Conservation (phyloP, 2,797 vertebrate species). For the Rousettus madagascariensis region DNA sequence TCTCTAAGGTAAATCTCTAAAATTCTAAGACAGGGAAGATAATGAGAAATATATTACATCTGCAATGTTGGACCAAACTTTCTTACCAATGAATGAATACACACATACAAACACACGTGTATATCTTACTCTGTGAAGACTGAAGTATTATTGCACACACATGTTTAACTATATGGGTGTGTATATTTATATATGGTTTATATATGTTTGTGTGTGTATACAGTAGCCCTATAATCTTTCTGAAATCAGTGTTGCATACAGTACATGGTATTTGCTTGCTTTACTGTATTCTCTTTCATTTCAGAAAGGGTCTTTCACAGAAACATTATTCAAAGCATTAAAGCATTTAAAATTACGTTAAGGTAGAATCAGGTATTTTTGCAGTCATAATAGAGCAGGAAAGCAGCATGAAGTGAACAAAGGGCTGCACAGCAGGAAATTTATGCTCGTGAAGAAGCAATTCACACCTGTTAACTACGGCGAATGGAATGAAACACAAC, state of each 20-base stretch:
- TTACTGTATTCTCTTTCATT: slow-evolving; percentile 61
- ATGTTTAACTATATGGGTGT: neutral
- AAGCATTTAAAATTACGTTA: slow-evolving; percentile 74
- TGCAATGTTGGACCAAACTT: neutral
- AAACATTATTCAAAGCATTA: slow-evolving; percentile 72
- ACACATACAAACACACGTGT: neutral
- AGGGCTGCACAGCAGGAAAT: slow-evolving; percentile 51
- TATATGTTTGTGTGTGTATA: neutral
- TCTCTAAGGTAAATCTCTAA: neutral
- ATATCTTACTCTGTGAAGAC: neutral
- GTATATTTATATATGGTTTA: neutral
- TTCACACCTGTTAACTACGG: slow-evolving; percentile 77
- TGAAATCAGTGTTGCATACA: neutral
- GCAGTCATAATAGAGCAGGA: slow-evolving; percentile 63
- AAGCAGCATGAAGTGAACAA: slow-evolving; percentile 74
- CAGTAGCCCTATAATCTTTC: neutral
- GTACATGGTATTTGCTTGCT: neutral
- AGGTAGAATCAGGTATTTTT: slow-evolving; percentile 69
- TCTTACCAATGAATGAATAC: neutral
- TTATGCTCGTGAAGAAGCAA: slow-evolving; percentile 66
- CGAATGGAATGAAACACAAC: slow-evolving; percentile 73
- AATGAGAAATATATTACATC: neutral
- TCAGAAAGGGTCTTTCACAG: slow-evolving; percentile 43
- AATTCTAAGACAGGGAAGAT: neutral
- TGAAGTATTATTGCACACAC: neutral